These are phyloP conservation scores for Meandrusa payeni DNA, from an alignment of 2,888 invertebrate genomes.

Conservation along the genomic window DNA sequence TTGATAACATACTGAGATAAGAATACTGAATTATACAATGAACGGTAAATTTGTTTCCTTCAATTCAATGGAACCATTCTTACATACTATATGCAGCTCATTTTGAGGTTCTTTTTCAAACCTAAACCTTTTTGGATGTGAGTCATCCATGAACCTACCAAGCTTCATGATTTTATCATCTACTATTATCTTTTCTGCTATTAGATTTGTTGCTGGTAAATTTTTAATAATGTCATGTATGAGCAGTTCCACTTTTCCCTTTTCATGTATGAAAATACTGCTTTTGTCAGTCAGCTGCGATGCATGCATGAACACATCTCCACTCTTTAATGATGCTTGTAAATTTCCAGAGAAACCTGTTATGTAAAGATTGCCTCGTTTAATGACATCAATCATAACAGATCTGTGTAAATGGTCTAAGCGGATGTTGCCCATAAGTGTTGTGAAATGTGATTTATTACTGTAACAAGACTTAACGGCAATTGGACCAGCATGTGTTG, in stretches of 20 bases:
- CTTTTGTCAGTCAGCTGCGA: conserved; percentile 66
- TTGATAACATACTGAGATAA: conserved; percentile 18
- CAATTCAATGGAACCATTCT: conserved; percentile 73
- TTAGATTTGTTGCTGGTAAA: conserved; percentile 70
- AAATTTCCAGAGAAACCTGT: conserved; percentile 68
- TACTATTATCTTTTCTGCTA: conserved; percentile 72
- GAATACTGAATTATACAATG: conserved; percentile 40
- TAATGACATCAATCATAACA: conserved; percentile 71
- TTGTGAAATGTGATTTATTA: conserved; percentile 71
- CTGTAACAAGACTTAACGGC: conserved; percentile 70
- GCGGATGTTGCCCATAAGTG: conserved; percentile 67
- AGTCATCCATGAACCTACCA: conserved; percentile 73
- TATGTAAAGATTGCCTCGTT: conserved; percentile 67
- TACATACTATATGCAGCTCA: conserved; percentile 74
- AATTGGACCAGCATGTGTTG: conserved; percentile 67
- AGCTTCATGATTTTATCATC: conserved; percentile 68
- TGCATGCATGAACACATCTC: conserved; percentile 70
- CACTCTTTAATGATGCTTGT: conserved; percentile 70
- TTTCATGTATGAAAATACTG: conserved; percentile 76
- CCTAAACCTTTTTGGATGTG: conserved; percentile 68
- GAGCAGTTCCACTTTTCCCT: conserved; percentile 69
- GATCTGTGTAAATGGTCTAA: conserved; percentile 62
- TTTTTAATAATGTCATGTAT: conserved; percentile 65
- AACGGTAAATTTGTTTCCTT: conserved; percentile 68
- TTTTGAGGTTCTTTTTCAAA: conserved; percentile 65